Conservation (phyloP, 2,113 vertebrate genomes). For the Bubo scandiacus region DNA sequence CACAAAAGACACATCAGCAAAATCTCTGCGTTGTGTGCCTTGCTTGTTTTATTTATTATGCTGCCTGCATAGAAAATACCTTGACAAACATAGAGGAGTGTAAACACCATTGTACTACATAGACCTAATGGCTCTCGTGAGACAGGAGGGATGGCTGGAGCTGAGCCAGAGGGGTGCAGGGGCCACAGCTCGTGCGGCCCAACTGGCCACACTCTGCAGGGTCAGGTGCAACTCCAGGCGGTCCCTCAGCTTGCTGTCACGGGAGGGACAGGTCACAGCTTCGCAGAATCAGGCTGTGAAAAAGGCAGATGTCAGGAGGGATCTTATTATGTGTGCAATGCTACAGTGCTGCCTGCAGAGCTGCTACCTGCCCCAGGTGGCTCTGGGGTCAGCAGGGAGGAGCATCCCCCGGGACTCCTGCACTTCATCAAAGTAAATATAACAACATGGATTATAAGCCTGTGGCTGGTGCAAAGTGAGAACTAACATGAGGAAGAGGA, state of each 20-base stretch:
- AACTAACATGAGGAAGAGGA: neutral
- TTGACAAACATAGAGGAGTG: neutral
- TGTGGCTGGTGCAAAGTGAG: neutral
- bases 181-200: rapidly evolving
- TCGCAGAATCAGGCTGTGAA: neutral
- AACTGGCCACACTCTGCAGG: neutral
- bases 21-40: neutral
- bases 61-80: neutral
- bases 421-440: neutral
- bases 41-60: neutral
- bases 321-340: neutral
- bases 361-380: neutral
- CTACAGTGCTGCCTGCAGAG: rapidly evolving
- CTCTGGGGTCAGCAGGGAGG: rapidly evolving
- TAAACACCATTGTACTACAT: neutral
- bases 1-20: neutral
- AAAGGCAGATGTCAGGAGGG: neutral
- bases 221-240: neutral
- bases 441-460: neutral
- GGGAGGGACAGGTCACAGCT: neutral
- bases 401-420: neutral
- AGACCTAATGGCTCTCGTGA: rapidly evolving
- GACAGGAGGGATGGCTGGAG: neutral
- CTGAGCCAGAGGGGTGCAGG: neutral
- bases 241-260: rapidly evolving